Conservation (phyloP, 2,888 invertebrate species). For the Epinotia bilunana region DNA sequence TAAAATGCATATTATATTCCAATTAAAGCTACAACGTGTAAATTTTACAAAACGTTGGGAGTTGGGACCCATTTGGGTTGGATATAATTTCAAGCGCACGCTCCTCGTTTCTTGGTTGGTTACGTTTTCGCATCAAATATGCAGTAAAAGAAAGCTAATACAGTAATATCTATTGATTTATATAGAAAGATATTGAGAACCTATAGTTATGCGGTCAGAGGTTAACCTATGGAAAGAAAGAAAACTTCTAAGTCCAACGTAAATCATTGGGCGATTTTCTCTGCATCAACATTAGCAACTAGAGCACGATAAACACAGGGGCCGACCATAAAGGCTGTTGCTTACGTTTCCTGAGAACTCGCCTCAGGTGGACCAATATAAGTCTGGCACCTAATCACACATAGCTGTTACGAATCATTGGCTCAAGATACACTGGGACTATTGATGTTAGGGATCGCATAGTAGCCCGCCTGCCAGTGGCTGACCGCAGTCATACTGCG, state of each 20-base stretch:
- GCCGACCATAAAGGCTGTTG: neutral
- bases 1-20: no score
- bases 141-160: no score
- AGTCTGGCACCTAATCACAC: neutral
- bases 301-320: conserved; percentile 27
- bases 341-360: neutral
- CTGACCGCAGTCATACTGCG: neutral
- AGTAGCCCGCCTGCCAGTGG: neutral
- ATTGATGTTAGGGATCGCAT: neutral
- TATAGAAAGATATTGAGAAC: no score
- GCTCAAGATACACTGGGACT: neutral
- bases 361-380: neutral
- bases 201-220: no score
- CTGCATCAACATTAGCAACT: conserved; percentile 3
- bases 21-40: no score
- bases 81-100: no score
- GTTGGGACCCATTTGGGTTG: no score
- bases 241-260: neutral
- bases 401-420: neutral
- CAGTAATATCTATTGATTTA: no score
- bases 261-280: conserved; percentile 3
- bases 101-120: no score
- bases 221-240: no score
- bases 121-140: no score
- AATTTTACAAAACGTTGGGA: no score